phyloP scores from a whole-genome alignment of 2,888 invertebrate species.

The Oxytorus armatus region DNA sequence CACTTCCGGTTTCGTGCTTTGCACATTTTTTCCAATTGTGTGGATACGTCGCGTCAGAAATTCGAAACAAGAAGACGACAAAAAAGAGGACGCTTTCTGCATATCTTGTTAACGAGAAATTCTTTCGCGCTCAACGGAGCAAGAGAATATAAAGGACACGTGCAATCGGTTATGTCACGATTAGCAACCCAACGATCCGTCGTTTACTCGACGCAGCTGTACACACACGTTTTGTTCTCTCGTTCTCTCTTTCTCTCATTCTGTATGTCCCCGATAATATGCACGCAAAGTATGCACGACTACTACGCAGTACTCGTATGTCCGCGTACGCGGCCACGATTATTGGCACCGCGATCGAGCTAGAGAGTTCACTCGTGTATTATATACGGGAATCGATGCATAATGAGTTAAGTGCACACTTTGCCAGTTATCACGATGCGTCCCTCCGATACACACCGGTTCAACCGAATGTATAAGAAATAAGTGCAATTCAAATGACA shows the following conservation, averaged over 20 bases:
- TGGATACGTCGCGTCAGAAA: background rate
- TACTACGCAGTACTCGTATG: slow-evolving; percentile 58
- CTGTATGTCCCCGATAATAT: slow-evolving; percentile 52
- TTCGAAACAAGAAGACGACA: background rate
- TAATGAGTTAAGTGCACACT: too few relatives aligned
- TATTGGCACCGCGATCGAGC: slow-evolving; percentile 49
- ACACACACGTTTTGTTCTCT: slow-evolving; percentile 3
- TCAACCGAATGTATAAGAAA: background rate
- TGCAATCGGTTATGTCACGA: slow-evolving; percentile 58
- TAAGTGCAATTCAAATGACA: too few relatives aligned
- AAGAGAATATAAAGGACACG: slow-evolving; percentile 3
- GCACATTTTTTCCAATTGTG: background rate
- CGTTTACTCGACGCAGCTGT: slow-evolving; percentile 26
- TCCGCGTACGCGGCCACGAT: slow-evolving; percentile 49
- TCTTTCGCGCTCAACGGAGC: background rate
- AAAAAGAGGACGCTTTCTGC: background rate
- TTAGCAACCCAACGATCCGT: slow-evolving; percentile 43
- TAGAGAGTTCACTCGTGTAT: background rate
- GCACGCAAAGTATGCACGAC: slow-evolving; percentile 22
- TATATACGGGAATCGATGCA: background rate
- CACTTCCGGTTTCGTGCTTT: slow-evolving; percentile 14
- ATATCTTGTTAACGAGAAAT: background rate
- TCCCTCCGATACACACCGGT: background rate
- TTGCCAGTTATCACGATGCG: too few relatives aligned
- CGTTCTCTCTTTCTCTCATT: slow-evolving; percentile 22